These are phyloP conservation scores for Horisme vitalbata DNA, from an alignment of 2,888 invertebrate genomes.

Conservation along the genomic window DNA sequence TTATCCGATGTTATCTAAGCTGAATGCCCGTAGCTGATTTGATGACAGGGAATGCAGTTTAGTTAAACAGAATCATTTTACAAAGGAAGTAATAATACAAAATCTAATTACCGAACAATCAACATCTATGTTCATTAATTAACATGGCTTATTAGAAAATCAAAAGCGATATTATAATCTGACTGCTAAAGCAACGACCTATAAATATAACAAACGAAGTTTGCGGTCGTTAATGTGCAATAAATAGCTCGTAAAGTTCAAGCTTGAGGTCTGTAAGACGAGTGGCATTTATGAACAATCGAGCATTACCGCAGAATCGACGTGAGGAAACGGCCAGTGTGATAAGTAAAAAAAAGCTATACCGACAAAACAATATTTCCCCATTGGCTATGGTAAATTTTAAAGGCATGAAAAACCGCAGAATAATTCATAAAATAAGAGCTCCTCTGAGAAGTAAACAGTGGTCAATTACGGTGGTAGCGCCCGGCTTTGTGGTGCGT, in stretches of 20 bases:
- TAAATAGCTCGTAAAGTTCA: slow-evolving; percentile 56
- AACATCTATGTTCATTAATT: slow-evolving; percentile 11
- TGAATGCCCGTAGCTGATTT: slow-evolving; percentile 46
- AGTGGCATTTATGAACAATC: slow-evolving; percentile 40
- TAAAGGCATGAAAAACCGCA: slow-evolving; percentile 55
- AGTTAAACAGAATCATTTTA: neutral
- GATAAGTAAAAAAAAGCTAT: slow-evolving; percentile 34
- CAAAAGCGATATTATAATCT: slow-evolving; percentile 41
- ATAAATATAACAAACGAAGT: slow-evolving; percentile 50
- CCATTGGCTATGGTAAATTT: slow-evolving; percentile 45
- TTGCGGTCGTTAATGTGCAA: slow-evolving; percentile 40
- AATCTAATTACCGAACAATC: neutral
- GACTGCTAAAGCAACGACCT: slow-evolving; percentile 42
- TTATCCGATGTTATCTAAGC: slow-evolving; percentile 62
- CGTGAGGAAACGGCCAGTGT: slow-evolving; percentile 21
- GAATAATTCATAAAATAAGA: slow-evolving; percentile 70
- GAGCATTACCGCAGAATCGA: slow-evolving; percentile 33
- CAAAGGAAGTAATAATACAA: neutral
- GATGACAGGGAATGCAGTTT: slow-evolving; percentile 28
- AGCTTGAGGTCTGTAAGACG: slow-evolving; percentile 43
- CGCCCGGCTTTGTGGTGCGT: slow-evolving; percentile 70
- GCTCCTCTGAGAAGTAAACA: slow-evolving; percentile 75
- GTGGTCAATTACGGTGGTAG: slow-evolving; percentile 79
- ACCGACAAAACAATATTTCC: slow-evolving; percentile 43
- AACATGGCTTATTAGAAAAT: slow-evolving; percentile 40